Base-by-base conservation (phyloP, 2,888 invertebrate genomes). In the Microplitis manilae region DNA sequence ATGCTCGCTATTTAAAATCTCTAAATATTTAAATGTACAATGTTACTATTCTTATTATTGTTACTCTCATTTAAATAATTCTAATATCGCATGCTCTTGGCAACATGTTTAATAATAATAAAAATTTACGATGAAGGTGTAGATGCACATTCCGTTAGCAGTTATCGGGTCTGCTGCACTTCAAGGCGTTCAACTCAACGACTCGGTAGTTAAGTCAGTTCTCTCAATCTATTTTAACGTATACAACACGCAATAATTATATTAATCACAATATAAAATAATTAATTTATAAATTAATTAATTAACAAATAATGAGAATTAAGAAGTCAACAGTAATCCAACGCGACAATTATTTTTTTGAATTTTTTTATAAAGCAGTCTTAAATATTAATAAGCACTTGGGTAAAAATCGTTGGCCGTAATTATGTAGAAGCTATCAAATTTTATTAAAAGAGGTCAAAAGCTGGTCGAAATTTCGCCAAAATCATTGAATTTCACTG, bases 141-240 rank as follows among this genome's bases (percentile, higher is more conserved):
- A 61, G 72, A 80, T 83, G 80, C 76, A 79, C 82, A 84, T 83
- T 87, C 87, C 86, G 87, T 87, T 88, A 87, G 83, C 83, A 83
- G 85, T 87, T 87, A 87, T 85, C 85, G 84, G 86, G 86, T 88
- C 88, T 86, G 85, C 77, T 87, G 87, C 87, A 85, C 87, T 86
- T 83, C 76, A 80, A 87, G 87, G 87, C 87, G 86, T 88, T 88
- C 87, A 88, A 87, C 88, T 85, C 86, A 84, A 84, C 83, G 84
- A 86, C 83, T 84, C 78, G 80, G 80, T 81, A 79, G 69, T 83
- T 85, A 86, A 84, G 85, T 83, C 50, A 20, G 62, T 62, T 62
- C 20, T 62, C 62, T 15, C 17, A 62, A 15, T 6, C 20, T 62
- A 17, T 62, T 62, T 7, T 62, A 15, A 20, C 20, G 62, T 62